Conservation (phyloP, 2,113 vertebrate species). For the Nycticebus coucang region DNA sequence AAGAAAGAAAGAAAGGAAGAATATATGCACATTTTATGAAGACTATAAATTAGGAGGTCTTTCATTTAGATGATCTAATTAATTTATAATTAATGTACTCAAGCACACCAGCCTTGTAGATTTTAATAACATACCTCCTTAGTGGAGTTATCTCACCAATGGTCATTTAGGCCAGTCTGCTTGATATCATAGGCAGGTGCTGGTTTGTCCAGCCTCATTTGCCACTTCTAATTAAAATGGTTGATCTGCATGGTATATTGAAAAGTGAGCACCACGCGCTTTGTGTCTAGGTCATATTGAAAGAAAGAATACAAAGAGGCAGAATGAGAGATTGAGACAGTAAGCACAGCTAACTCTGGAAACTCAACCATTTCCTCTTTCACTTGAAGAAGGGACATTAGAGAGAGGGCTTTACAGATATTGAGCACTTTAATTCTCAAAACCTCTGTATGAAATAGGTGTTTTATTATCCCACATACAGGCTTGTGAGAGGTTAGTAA, state of each 20-base stretch:
- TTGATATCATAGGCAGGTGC: background rate
- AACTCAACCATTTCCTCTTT: background rate
- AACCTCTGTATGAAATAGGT: background rate
- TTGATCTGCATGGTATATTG: background rate
- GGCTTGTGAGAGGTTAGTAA: background rate
- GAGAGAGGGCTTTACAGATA: background rate
- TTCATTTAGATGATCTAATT: slow-evolving; percentile 8
- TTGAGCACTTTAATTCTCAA: background rate
- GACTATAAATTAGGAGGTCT: too few relatives aligned
- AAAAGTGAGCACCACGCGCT: background rate
- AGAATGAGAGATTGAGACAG: background rate
- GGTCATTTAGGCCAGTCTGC: background rate
- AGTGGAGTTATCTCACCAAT: background rate
- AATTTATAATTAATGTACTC: background rate
- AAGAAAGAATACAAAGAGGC: background rate
- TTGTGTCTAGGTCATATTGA: background rate
- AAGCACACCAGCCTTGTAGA: background rate
- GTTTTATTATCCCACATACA: background rate
- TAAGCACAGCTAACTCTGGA: background rate
- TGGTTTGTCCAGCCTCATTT: background rate
- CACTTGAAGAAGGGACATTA: background rate
- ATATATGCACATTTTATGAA: background rate
- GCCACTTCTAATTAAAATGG: background rate
- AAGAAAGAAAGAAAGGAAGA: too few relatives aligned
- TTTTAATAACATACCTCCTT: background rate